These are phyloP conservation scores for Chrysochloris asiatica DNA, from an alignment of 2,113 vertebrate species.

Conservation along the genomic window DNA sequence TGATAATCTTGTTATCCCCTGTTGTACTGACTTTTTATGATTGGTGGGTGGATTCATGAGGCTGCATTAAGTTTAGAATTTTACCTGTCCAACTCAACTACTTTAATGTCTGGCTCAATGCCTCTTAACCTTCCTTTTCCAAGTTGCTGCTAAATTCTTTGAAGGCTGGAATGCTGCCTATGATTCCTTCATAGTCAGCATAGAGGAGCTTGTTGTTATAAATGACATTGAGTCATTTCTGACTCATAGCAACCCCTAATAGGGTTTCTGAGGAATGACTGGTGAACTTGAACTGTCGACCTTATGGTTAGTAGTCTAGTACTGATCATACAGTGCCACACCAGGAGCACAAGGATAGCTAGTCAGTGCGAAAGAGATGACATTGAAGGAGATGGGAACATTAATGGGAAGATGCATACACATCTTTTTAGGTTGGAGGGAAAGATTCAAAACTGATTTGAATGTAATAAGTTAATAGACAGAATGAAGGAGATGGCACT, in stretches of 20 bases:
- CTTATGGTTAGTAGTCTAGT: too few species aligned
- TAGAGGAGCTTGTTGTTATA: background rate
- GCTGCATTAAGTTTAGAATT: background rate
- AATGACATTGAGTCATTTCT: too few species aligned
- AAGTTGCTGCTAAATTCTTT: background rate
- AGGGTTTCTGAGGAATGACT: too few species aligned
- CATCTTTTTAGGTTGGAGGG: background rate
- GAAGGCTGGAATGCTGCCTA: too few species aligned
- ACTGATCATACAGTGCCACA: too few species aligned
- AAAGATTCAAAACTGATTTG: background rate
- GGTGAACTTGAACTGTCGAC: too few species aligned
- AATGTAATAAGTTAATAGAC: background rate
- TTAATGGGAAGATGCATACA: background rate
- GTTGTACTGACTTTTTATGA: background rate
- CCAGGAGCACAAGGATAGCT: too few species aligned
- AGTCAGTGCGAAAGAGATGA: too few species aligned
- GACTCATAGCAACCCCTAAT: too few species aligned
- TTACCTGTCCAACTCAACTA: background rate
- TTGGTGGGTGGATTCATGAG: background rate
- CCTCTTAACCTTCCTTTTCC: background rate
- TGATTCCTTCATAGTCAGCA: background rate
- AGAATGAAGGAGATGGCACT: background rate
- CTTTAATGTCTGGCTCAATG: background rate
- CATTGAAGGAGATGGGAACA: background rate
- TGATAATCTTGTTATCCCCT: slow-evolving; percentile 5